phyloP scores from a whole-genome alignment of 2,113 vertebrate genomes.

The Peromyscus polionotus region DNA sequence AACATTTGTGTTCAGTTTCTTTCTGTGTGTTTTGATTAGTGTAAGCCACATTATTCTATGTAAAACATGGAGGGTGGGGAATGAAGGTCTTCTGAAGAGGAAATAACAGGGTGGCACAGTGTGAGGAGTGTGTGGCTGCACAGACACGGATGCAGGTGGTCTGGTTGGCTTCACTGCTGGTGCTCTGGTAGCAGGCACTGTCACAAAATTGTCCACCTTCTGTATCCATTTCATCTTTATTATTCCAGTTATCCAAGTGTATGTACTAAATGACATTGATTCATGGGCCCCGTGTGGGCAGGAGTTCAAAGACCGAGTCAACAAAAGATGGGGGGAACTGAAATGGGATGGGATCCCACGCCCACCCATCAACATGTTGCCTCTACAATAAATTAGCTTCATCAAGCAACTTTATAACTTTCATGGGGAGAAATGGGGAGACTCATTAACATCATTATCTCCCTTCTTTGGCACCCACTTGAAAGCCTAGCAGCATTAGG shows the following conservation, averaged over 20 bases:
- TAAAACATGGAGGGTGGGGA: not conserved
- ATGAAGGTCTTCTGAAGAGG: not conserved
- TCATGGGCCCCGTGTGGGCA: conserved; percentile 67
- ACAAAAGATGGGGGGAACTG: conserved; percentile 59
- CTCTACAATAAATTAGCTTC: conserved; percentile 85
- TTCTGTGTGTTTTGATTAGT: conserved; percentile 16
- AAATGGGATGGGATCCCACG: conserved; percentile 65
- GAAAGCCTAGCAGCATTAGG: not conserved
- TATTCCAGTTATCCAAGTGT: conserved; percentile 74
- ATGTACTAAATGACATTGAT: conserved; percentile 72
- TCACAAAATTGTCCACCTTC: conserved; percentile 61
- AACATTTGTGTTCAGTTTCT: conserved; percentile 57
- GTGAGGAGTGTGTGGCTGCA: not conserved
- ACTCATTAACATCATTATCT: conserved; percentile 51
- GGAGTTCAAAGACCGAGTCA: conserved; percentile 79
- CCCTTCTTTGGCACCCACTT: not conserved
- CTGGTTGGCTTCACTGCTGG: conserved; percentile 29
- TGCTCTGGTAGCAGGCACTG: conserved; percentile 42
- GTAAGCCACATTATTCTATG: not conserved
- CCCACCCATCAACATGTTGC: not conserved
- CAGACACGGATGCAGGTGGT: not conserved
- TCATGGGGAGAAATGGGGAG: conserved; percentile 64
- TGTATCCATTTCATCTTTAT: conserved; percentile 72
- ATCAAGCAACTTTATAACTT: conserved; percentile 77
- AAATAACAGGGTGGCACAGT: not conserved